A percentile compares a stretch with the other conserved stretches of the same genome.
phyloP scores from a whole-genome alignment of 2,797 vertebrate genomes.

The Podarcis siculus region DNA sequence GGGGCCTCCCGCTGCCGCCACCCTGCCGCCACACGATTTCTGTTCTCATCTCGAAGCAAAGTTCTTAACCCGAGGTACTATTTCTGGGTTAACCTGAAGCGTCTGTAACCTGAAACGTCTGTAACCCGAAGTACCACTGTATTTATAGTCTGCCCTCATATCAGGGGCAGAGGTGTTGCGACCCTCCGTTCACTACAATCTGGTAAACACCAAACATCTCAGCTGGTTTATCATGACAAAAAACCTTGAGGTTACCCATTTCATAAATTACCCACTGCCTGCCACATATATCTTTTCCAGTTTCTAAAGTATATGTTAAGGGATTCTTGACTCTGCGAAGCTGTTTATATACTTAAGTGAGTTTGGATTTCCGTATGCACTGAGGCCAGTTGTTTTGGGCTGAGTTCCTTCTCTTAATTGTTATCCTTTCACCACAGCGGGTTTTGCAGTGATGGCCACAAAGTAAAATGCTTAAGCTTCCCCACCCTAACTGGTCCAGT shows the following conservation, averaged over 20 bases:
- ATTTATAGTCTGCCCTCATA: no score
- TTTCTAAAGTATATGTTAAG: not conserved
- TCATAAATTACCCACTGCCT: not conserved
- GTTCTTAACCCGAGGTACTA: no score
- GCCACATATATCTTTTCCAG: not conserved
- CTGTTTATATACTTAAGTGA: slow-evolving; percentile 10
- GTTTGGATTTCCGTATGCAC: slow-evolving; percentile 10
- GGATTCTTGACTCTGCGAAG: not conserved
- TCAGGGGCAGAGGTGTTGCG: no score
- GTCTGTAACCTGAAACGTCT: no score
- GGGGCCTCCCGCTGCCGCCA: no score
- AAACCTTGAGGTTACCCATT: not conserved
- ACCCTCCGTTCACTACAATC: not conserved
- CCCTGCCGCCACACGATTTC: no score
- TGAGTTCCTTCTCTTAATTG: slow-evolving; percentile 6
- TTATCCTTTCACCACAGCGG: not conserved
- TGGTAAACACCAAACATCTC: not conserved
- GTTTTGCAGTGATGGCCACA: slow-evolving; percentile 28
- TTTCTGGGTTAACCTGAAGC: no score
- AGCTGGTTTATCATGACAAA: not conserved
- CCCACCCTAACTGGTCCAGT: slow-evolving; percentile 21
- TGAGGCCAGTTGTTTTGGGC: slow-evolving; percentile 9
- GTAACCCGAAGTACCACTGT: no score
- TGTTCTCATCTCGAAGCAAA: no score
- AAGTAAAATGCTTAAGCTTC: slow-evolving; percentile 26